phyloP scores from a whole-genome alignment of 2,113 vertebrate genomes.

The Kobus ellipsiprymnus region DNA sequence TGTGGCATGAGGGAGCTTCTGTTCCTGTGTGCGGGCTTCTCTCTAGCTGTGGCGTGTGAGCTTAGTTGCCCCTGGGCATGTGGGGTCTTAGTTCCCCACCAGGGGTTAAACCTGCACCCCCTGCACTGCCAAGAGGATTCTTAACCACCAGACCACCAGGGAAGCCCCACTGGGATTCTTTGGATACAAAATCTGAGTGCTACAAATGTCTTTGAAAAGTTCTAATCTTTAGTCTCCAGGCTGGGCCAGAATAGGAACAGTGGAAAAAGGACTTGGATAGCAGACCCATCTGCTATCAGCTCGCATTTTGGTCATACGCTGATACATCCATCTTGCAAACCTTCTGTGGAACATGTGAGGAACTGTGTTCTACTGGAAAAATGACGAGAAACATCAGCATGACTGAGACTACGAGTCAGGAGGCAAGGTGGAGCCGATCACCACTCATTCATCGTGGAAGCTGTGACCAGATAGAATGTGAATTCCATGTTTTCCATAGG shows the following conservation, averaged over 20 bases:
- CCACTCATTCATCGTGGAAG: neutral
- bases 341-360: neutral
- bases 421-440: neutral
- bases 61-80: neutral
- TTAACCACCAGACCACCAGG: neutral
- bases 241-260: neutral
- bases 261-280: neutral
- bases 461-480: neutral
- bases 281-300: neutral
- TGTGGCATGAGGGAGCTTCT: neutral
- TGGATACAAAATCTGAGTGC: neutral
- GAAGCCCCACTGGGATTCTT: neutral
- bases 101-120: neutral
- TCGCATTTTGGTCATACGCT: neutral
- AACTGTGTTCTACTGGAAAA: neutral
- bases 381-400: neutral
- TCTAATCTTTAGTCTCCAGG: neutral
- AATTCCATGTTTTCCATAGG: neutral
- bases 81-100: neutral
- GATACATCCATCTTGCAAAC: neutral
- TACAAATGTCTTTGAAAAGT: neutral
- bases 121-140: neutral
- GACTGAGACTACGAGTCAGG: neutral
- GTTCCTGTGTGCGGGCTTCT: neutral
- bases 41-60: neutral